Base-by-base conservation (phyloP, 1,140 invertebrate genomes). In the Cotesia vestalis region DNA sequence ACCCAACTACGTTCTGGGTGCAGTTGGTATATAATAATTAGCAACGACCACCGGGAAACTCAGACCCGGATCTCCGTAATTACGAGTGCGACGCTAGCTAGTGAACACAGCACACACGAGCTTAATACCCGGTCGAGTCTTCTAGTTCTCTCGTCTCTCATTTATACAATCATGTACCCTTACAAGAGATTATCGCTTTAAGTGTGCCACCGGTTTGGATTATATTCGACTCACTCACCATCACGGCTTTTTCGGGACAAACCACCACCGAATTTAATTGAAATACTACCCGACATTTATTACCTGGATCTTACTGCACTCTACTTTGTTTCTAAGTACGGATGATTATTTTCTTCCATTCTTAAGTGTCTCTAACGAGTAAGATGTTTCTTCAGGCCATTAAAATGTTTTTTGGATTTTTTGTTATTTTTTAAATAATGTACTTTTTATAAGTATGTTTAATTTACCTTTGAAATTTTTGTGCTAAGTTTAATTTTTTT, bases 21-120 rank as follows among this genome's bases (percentile, higher is more conserved):
- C 71, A 68, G 57, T 68, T 73, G 64, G 64, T 73, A 73, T 67
- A 73, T 73, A 73, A 73, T 73, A 73, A 72, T 73, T 73, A 73
- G 64, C 64, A 67, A 73, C 55, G 71, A 73, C 71, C 71, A 64
- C 55, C 14, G 51, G 36, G 64, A 34, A 66, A 67, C 62, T 46
- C 63, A 40, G 63, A 46, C 57, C 38, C 62, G 71, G 71, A 73
- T 66, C 71, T 55, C 64, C 63, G 71, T 73, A 73, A 73, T 73
- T 73, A 73, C 57, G 67, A 73, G 71, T 73, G 71, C 27, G 27
- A 27, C 27, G 27, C 66, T 62, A 73, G 40, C 68, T 73, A 46
- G 71, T 8, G 14, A 17, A 36, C 59, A 69, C 55, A 57, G 55
- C 60, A 34, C 69, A 51, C 51, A 40, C 63, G 70, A 46, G 40